These are phyloP conservation scores for Steatocranus sp. DNA, from an alignment of 2,797 vertebrate genomes.

Conservation along the genomic window DNA sequence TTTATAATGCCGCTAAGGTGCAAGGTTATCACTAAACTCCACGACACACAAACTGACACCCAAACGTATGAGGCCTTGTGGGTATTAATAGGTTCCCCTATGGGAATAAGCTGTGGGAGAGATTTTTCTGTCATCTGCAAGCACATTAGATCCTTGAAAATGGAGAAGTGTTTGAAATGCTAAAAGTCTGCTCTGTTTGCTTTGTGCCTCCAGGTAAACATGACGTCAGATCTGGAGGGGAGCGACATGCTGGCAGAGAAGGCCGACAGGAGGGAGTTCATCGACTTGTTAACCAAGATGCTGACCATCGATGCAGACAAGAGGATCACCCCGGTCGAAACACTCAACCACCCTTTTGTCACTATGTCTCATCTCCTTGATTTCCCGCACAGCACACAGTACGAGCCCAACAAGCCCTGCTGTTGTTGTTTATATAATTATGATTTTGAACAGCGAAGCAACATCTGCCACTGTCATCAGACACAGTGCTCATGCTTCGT, in stretches of 20 bases:
- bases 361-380: constrained; percentile 97
- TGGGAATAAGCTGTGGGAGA: constrained; percentile 37
- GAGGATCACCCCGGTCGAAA: constrained; percentile 97
- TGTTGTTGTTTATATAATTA: neutral
- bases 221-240: constrained; percentile 94
- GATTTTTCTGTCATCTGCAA: constrained; percentile 1
- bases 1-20: constrained; percentile 67
- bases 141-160: constrained; percentile 1
- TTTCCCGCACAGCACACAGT: constrained; percentile 98
- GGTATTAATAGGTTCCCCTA: constrained; percentile 51
- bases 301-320: constrained; percentile 98
- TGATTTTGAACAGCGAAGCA: neutral
- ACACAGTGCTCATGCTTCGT: neutral
- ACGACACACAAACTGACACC: constrained; percentile 42
- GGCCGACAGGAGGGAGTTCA: constrained; percentile 96
- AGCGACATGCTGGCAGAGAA: constrained; percentile 98
- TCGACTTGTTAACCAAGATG: constrained; percentile 98
- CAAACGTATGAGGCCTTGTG: constrained; percentile 52
- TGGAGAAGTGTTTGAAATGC: neutral
- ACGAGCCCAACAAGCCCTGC: constrained; percentile 32
- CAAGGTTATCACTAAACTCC: constrained; percentile 63
- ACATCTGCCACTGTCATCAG: neutral
- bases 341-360: constrained; percentile 96
- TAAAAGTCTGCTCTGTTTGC: constrained; percentile 10
- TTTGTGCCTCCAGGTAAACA: constrained; percentile 85